These are phyloP conservation scores for Rhabdornis inornatus DNA, from an alignment of 2,113 vertebrate genomes.

Conservation along the genomic window DNA sequence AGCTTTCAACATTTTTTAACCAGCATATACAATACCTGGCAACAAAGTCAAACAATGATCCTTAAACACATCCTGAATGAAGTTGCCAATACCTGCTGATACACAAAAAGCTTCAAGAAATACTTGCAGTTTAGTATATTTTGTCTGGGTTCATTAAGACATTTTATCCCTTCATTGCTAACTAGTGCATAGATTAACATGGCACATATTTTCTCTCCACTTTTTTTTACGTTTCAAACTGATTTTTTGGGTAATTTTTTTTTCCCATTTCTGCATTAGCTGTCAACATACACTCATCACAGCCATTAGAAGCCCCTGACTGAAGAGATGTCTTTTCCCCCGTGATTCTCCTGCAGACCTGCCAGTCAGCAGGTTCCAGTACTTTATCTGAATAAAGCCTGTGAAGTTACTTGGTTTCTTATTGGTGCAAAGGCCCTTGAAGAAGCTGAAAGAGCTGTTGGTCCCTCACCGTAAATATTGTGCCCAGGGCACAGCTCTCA, in stretches of 20 bases:
- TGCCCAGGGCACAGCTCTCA: too few species aligned
- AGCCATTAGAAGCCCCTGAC: background rate
- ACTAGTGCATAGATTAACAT: background rate
- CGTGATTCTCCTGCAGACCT: background rate
- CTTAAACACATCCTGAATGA: background rate
- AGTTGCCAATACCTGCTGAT: background rate
- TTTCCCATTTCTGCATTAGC: background rate
- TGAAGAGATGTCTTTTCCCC: background rate
- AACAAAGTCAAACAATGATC: background rate
- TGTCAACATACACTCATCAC: fast-evolving
- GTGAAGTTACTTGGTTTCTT: background rate
- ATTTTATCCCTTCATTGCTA: background rate
- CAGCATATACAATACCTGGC: background rate
- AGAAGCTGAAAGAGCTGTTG: background rate
- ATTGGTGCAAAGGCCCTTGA: background rate
- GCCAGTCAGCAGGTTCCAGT: background rate
- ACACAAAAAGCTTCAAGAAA: background rate
- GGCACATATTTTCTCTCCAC: background rate
- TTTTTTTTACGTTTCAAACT: background rate
- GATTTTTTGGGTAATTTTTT: background rate
- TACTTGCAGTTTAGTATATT: background rate
- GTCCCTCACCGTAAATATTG: background rate
- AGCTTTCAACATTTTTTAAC: background rate
- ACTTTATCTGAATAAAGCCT: background rate
- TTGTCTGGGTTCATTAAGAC: background rate